Evolutionary conservation across 2,797 vertebrate species (phyloP).

Genomic region (Amblyraja radiata): DNA sequence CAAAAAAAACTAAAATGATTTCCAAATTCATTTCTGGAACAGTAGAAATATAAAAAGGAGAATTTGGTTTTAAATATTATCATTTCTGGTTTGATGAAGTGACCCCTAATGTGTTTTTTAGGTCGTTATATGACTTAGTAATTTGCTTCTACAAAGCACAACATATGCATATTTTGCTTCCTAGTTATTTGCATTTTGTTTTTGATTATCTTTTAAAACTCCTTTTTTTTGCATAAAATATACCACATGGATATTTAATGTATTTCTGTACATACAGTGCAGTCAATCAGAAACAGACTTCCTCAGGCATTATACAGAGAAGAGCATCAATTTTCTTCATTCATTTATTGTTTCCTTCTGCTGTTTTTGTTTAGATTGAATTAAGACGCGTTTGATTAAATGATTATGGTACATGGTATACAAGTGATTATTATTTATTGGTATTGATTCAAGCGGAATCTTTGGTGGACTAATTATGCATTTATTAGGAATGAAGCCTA

Average conservation of each 20-base stretch:
- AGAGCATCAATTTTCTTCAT: background rate
- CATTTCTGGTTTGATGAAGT: background rate
- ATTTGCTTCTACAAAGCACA: background rate
- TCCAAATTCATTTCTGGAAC: background rate
- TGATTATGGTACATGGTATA: background rate
- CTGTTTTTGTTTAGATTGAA: background rate
- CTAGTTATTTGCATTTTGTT: background rate
- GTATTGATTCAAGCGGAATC: background rate
- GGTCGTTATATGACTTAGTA: background rate
- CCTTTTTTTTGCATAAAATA: background rate
- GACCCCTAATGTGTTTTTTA: background rate
- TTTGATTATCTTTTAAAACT: background rate
- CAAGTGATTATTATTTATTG: slow-evolving; percentile 11
- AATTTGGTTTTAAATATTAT: background rate
- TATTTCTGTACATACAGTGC: background rate
- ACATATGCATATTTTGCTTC: background rate
- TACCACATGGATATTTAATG: background rate
- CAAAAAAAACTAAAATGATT: background rate
- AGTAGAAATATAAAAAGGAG: background rate
- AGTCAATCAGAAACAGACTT: slow-evolving; percentile 20
- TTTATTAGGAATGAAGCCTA: background rate
- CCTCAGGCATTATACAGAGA: background rate
- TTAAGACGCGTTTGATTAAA: background rate
- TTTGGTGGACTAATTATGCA: background rate
- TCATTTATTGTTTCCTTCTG: background rate